Evolutionary conservation across 2,888 invertebrate genomes (phyloP).

Genomic region (Melieria omissa): DNA sequence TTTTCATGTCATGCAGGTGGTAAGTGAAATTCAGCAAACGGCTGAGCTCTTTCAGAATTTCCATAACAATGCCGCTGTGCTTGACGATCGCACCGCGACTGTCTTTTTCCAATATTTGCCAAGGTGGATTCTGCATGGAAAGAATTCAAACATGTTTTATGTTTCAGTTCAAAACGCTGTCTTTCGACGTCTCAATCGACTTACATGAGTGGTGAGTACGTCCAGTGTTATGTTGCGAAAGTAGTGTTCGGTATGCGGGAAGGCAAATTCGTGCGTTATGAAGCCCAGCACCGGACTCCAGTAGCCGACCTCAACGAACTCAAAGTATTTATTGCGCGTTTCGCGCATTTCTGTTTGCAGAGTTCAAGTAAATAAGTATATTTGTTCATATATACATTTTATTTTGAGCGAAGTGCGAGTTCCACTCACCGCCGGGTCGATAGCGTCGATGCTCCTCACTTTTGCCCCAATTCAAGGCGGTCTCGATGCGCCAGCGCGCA

Average conservation of each 20-base stretch:
- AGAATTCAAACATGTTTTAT: not conserved
- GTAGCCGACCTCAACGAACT: conserved; percentile 71
- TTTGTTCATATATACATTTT: not conserved
- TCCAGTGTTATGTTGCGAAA: conserved; percentile 80
- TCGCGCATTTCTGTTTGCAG: conserved; percentile 42
- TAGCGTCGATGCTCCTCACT: conserved; percentile 54
- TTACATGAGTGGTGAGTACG: conserved; percentile 82
- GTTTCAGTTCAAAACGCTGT: not conserved
- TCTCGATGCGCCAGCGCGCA: conserved; percentile 70
- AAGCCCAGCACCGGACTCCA: conserved; percentile 82
- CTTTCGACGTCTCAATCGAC: conserved; percentile 48
- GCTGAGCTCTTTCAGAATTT: conserved; percentile 81
- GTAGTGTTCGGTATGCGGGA: conserved; percentile 83
- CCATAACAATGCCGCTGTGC: conserved; percentile 81
- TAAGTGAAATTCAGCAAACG: conserved; percentile 82
- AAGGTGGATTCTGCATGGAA: conserved; percentile 82
- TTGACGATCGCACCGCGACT: conserved; percentile 67
- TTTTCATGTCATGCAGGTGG: conserved; percentile 54
- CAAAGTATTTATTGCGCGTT: conserved; percentile 54
- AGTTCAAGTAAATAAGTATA: not conserved
- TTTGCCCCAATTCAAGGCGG: conserved; percentile 72
- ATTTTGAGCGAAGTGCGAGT: not conserved
- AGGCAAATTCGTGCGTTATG: conserved; percentile 75
- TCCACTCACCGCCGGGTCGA: conserved; percentile 19
- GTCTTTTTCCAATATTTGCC: conserved; percentile 79